These are phyloP conservation scores for Dendrolimus kikuchii DNA, from an alignment of 1,140 invertebrate species.

Conservation along the genomic window DNA sequence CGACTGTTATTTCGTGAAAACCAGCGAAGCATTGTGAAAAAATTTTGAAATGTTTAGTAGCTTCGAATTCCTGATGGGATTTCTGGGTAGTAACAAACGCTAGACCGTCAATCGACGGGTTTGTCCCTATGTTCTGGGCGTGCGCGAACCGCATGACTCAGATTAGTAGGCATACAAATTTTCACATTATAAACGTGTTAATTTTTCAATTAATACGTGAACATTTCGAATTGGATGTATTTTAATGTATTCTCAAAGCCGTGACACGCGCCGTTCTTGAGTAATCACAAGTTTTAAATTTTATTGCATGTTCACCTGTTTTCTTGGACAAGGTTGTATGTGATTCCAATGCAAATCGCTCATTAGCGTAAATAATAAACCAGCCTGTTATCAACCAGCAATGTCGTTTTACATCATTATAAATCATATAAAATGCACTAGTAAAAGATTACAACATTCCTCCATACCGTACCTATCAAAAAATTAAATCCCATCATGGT, in stretches of 20 bases:
- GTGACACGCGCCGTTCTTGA: conserved; percentile 2
- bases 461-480: too few relatives aligned
- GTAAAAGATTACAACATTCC: too few relatives aligned
- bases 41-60: not conserved
- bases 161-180: not conserved
- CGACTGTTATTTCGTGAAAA: not conserved
- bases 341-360: too few relatives aligned
- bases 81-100: not conserved
- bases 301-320: conserved; percentile 1
- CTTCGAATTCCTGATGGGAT: not conserved
- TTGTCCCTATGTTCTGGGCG: not conserved
- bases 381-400: too few relatives aligned
- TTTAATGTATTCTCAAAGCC: not conserved
- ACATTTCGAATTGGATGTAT: too few relatives aligned
- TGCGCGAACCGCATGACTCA: conserved; percentile 3
- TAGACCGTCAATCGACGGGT: not conserved
- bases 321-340: not conserved
- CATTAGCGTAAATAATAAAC: too few relatives aligned
- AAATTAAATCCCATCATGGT: too few relatives aligned
- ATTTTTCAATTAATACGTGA: too few relatives aligned
- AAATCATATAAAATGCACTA: too few relatives aligned
- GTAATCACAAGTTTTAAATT: conserved; percentile 4
- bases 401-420: too few relatives aligned
- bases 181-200: not conserved
- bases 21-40: not conserved